Conservation (phyloP, 2,797 vertebrate genomes). For the Sphaeramia orbicularis region DNA sequence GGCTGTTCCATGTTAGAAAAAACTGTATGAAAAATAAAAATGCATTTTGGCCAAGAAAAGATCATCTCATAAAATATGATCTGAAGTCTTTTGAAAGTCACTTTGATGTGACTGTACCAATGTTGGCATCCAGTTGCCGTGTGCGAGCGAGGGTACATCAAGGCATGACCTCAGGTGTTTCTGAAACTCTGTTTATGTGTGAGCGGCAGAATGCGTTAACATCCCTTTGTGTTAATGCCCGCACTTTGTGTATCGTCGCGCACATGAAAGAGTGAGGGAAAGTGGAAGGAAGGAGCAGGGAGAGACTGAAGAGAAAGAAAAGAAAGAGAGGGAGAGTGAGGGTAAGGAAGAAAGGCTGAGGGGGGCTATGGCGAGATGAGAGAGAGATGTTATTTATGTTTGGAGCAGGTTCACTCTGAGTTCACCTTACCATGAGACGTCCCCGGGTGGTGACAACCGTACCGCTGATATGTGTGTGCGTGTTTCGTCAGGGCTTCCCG, state of each 20-base stretch:
- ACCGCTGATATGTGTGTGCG: constrained; percentile 58
- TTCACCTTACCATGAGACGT: constrained; percentile 88
- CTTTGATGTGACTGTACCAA: constrained; percentile 60
- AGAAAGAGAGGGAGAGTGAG: constrained; percentile 43
- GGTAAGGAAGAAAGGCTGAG: constrained; percentile 49
- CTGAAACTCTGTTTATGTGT: constrained; percentile 37
- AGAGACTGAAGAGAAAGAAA: constrained; percentile 45
- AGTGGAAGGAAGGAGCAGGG: constrained; percentile 42
- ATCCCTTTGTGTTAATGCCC: constrained; percentile 46
- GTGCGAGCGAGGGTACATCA: constrained; percentile 38
- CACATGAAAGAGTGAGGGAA: constrained; percentile 53
- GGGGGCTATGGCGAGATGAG: constrained; percentile 65
- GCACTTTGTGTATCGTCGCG: constrained; percentile 44
- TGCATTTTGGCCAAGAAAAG: constrained; percentile 32
- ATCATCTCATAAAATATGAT: constrained; percentile 51
- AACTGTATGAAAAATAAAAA: no score
- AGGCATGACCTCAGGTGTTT: constrained; percentile 63
- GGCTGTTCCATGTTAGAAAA: no score
- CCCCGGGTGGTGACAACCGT: constrained; percentile 81
- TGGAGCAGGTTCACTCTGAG: constrained; percentile 86
- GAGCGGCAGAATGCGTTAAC: constrained; percentile 14
- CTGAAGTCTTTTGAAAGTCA: constrained; percentile 52
- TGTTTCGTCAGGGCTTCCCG: not conserved
- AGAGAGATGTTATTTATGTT: constrained; percentile 85
- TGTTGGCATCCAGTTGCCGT: constrained; percentile 23